Percentiles rank a stretch among this genome's conserved stretches.
Evolutionary conservation across 2,797 vertebrate species (phyloP).

Genomic region (Mormyrus proboscirostris): DNA sequence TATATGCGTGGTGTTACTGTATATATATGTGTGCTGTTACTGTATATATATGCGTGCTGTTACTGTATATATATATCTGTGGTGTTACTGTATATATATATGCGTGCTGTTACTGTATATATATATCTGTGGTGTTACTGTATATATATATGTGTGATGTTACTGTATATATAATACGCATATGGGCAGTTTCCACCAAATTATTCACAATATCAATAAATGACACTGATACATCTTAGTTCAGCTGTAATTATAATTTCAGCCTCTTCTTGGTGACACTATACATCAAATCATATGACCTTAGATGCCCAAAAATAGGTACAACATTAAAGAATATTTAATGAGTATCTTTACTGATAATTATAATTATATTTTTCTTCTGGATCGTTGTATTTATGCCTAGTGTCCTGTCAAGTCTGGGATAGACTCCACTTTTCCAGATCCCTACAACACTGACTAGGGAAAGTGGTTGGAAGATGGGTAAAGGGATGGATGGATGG

Average conservation of each 20-base stretch:
- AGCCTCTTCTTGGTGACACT: not conserved
- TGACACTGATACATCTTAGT: not conserved
- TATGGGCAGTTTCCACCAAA: not conserved
- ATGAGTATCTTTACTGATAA: not conserved
- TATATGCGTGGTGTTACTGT: no score
- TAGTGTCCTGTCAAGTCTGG: not conserved
- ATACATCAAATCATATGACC: not conserved
- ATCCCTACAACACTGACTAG: not conserved
- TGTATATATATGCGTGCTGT: no score
- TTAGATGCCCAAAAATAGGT: not conserved
- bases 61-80: no score
- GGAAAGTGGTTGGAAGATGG: not conserved
- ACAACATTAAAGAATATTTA: not conserved
- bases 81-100: no score
- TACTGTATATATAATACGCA: not conserved
- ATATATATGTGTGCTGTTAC: no score
- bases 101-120: no score
- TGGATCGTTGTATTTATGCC: not conserved
- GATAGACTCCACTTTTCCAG: not conserved
- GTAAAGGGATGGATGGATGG: not conserved
- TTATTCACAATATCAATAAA: not conserved
- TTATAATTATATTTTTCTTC: not conserved
- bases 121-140: not conserved
- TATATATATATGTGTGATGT: not conserved
- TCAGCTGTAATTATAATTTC: not conserved